These are phyloP conservation scores for Agrochola litura DNA, from an alignment of 2,888 invertebrate genomes.

Conservation along the genomic window DNA sequence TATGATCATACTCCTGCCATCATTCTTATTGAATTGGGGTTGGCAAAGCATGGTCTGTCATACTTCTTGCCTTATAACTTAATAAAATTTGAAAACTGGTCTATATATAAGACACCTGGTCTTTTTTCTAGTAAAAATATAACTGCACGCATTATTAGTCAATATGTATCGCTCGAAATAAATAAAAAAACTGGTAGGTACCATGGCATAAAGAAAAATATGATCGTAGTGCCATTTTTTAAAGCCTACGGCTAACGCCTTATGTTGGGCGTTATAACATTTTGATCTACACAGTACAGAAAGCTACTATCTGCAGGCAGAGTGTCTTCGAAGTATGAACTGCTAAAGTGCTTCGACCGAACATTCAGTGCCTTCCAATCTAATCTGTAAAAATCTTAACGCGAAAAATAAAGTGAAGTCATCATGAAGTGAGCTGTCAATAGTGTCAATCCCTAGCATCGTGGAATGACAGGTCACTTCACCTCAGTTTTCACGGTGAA, in stretches of 20 bases:
- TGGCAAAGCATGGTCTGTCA: not conserved
- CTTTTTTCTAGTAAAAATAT: not conserved
- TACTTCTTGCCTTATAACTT: not conserved
- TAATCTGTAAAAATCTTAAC: not conserved
- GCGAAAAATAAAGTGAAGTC: no score
- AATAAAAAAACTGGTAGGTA: not conserved
- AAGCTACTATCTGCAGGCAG: not conserved
- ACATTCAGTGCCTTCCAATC: not conserved
- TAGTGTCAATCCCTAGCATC: no score
- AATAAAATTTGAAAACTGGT: not conserved
- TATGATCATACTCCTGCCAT: not conserved
- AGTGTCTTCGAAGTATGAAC: not conserved
- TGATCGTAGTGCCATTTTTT: not conserved
- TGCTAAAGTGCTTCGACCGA: not conserved
- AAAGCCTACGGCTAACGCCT: not conserved
- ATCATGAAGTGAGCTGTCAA: no score
- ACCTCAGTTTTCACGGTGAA: not conserved
- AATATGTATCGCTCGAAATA: not conserved
- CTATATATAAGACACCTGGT: not conserved
- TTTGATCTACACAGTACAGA: not conserved
- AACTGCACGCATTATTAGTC: not conserved
- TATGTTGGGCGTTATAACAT: no score
- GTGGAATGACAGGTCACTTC: not conserved
- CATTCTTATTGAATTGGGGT: not conserved
- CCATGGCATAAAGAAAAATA: not conserved